Percentiles rank a stretch among this genome's conserved stretches.
Conservation (phyloP, 1,140 invertebrate genomes). For the Chymomyza costata region DNA sequence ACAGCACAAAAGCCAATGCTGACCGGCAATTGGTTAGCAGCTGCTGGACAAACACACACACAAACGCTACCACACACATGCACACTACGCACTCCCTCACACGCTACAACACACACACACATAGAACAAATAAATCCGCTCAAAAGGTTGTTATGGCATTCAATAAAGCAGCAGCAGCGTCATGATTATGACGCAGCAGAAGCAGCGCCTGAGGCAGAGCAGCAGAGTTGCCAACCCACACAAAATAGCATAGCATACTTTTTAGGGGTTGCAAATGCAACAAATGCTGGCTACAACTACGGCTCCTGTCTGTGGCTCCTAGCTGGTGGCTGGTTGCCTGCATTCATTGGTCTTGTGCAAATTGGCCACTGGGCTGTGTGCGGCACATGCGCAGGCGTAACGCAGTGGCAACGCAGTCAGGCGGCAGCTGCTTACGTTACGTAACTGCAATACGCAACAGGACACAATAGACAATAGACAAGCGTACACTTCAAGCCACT, state of each 20-base stretch:
- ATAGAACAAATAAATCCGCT: slow-evolving; percentile 6
- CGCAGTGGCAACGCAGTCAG: no score
- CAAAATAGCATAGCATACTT: slow-evolving; percentile 67
- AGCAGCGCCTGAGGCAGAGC: background rate
- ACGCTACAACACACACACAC: background rate
- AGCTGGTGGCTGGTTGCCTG: background rate
- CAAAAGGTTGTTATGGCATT: slow-evolving; percentile 65
- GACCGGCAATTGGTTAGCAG: slow-evolving; percentile 54
- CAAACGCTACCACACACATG: background rate
- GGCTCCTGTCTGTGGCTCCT: background rate
- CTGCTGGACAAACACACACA: slow-evolving; percentile 18
- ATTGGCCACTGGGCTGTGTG: slow-evolving; percentile 41
- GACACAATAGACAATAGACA: no score
- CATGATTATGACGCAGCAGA: background rate
- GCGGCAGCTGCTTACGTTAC: slow-evolving; percentile 20
- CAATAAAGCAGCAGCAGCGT: slow-evolving; percentile 12
- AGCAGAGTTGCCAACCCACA: slow-evolving; percentile 18
- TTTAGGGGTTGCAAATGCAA: slow-evolving; percentile 63
- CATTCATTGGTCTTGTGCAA: slow-evolving; percentile 23
- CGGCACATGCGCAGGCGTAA: slow-evolving; percentile 56
- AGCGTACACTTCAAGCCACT: no score
- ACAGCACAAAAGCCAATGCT: slow-evolving; percentile 23
- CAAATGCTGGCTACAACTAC: background rate
- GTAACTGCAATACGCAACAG: slow-evolving; percentile 42
- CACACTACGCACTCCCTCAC: background rate